phyloP scores from a whole-genome alignment of 2,888 invertebrate species.

The Meloe dianella region DNA sequence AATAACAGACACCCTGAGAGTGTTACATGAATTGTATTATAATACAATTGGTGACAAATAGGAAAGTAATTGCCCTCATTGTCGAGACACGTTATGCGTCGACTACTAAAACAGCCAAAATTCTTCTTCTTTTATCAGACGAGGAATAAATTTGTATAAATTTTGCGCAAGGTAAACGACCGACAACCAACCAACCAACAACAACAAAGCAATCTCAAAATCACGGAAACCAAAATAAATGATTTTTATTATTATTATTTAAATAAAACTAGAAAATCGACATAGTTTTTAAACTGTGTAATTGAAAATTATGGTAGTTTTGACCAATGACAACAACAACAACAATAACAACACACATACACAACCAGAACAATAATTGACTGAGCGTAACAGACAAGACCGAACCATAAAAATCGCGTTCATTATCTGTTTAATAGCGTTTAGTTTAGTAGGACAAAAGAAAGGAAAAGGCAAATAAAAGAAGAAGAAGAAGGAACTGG shows the following conservation, averaged over 20 bases:
- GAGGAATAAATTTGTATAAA: constrained; percentile 12
- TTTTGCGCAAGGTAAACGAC: constrained; percentile 25
- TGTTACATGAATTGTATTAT: too few relatives aligned
- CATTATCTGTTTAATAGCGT: neutral
- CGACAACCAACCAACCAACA: constrained; percentile 1
- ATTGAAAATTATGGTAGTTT: constrained; percentile 1
- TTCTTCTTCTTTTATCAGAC: neutral
- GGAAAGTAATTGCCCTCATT: neutral
- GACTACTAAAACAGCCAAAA: neutral
- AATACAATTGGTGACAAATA: neutral
- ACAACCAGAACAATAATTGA: constrained; percentile 14
- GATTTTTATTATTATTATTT: constrained; percentile 16
- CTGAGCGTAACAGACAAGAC: neutral
- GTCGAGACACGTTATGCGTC: constrained; percentile 1
- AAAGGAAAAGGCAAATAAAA: constrained; percentile 29
- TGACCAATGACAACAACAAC: neutral
- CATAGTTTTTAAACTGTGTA: neutral
- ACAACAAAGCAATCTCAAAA: constrained; percentile 14
- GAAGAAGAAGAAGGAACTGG: neutral
- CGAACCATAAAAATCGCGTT: constrained; percentile 16
- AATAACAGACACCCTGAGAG: too few relatives aligned
- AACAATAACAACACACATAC: constrained; percentile 13
- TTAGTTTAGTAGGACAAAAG: constrained; percentile 28
- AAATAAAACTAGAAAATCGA: neutral
- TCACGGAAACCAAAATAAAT: neutral